A percentile compares a stretch with the other conserved stretches of the same genome.
Evolutionary conservation across 2,113 vertebrate species (phyloP).

Genomic region (Caracal caracal): DNA sequence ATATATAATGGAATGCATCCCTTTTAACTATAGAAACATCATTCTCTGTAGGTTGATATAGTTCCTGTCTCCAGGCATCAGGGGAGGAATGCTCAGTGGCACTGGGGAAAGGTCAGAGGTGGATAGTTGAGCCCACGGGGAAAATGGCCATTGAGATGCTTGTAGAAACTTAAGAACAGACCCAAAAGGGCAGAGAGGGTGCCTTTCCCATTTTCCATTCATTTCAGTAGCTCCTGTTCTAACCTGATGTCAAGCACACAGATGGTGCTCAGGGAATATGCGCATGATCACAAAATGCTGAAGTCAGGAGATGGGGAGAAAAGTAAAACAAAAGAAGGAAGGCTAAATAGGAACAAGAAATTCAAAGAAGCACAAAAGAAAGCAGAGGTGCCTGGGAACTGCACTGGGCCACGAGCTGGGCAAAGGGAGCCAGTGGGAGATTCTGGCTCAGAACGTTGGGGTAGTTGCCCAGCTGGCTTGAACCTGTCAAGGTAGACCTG

Average conservation of each 20-base stretch:
- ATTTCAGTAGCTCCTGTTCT: background rate
- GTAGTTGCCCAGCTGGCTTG: too few species aligned
- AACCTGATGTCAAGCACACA: background rate
- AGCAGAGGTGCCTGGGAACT: rapidly evolving
- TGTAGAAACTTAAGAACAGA: too few species aligned
- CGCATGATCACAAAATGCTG: background rate
- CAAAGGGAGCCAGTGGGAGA: rapidly evolving
- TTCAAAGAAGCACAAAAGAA: background rate
- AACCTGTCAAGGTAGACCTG: background rate
- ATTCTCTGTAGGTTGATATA: background rate
- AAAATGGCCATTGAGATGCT: background rate
- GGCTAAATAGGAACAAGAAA: background rate
- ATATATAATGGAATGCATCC: background rate
- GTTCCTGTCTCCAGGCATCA: background rate
- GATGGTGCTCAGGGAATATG: background rate
- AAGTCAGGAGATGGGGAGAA: background rate
- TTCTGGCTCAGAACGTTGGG: background rate
- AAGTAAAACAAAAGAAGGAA: background rate
- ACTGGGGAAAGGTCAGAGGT: background rate
- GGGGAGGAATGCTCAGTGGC: background rate
- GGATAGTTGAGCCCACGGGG: background rate
- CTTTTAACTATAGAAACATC: background rate
- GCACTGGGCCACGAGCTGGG: rapidly evolving
- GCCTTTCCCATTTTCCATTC: background rate
- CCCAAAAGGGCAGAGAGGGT: too few species aligned